phyloP scores from a whole-genome alignment of 2,113 vertebrate species.

The Malurus cyaneus region DNA sequence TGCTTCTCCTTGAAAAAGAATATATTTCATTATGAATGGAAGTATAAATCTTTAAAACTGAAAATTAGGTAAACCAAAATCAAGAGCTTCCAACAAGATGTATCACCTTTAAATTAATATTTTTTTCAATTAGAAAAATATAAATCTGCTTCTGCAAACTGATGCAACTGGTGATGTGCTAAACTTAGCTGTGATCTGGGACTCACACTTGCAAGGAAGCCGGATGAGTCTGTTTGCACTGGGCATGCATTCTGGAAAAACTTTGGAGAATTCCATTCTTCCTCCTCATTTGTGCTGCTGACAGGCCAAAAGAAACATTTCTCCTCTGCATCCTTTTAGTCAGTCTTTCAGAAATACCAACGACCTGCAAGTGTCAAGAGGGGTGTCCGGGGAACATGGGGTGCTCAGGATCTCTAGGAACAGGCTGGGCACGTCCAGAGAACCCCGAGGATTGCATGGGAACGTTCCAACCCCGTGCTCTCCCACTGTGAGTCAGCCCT shows the following conservation, averaged over 20 bases:
- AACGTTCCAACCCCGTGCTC: not conserved
- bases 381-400: not conserved
- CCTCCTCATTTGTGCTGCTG: not conserved
- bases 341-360: not conserved
- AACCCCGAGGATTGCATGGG: not conserved
- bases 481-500: conserved; percentile 19
- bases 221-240: not conserved
- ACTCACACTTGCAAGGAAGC: not conserved
- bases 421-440: not conserved
- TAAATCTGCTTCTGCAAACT: not conserved
- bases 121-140: not conserved
- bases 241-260: not conserved
- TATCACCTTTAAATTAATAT: not conserved
- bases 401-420: not conserved
- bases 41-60: not conserved
- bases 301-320: not conserved
- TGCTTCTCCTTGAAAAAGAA: not conserved
- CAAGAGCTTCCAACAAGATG: not conserved
- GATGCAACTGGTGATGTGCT: rapidly evolving
- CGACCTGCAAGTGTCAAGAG: not conserved
- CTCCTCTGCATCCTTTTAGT: not conserved
- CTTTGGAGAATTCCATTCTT: not conserved
- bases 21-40: not conserved
- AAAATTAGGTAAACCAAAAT: not conserved
- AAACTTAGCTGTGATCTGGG: not conserved